Evolutionary conservation across 1,140 invertebrate genomes (phyloP).

Genomic region (Drosophila pectinifera): DNA sequence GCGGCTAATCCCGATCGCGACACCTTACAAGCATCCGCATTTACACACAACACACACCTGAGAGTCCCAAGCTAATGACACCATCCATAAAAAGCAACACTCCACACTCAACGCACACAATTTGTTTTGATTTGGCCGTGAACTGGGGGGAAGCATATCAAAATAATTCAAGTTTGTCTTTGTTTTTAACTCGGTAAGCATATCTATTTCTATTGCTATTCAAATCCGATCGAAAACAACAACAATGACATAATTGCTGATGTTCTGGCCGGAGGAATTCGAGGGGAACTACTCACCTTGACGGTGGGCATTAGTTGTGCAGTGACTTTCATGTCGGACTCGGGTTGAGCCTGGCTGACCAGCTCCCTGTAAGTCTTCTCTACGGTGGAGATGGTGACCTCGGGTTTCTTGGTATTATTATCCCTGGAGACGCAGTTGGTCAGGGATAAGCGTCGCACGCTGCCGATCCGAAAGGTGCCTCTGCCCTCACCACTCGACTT

Average conservation of each 20-base stretch:
- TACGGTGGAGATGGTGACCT: slow-evolving; percentile 24
- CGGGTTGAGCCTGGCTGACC: neutral
- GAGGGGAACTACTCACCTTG: slow-evolving; percentile 48
- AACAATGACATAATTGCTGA: slow-evolving; percentile 74
- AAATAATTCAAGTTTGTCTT: slow-evolving; percentile 53
- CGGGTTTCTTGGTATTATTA: slow-evolving; percentile 37
- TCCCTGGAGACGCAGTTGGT: slow-evolving; percentile 67
- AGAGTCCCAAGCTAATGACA: slow-evolving; percentile 70
- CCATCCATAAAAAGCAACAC: slow-evolving; percentile 19
- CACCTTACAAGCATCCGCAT: slow-evolving; percentile 66
- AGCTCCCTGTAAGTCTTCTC: slow-evolving; percentile 43
- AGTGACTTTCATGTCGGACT: slow-evolving; percentile 53
- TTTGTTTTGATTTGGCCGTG: slow-evolving; percentile 57
- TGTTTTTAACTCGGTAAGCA: slow-evolving; percentile 34
- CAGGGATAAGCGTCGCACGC: slow-evolving; percentile 70
- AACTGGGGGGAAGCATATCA: slow-evolving; percentile 56
- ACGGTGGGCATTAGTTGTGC: slow-evolving; percentile 54
- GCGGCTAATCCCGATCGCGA: slow-evolving; percentile 34
- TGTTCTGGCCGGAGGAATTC: slow-evolving; percentile 4
- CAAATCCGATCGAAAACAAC: slow-evolving; percentile 30
- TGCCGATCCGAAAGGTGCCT: slow-evolving; percentile 69
- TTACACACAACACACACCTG: slow-evolving; percentile 42
- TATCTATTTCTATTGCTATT: slow-evolving; percentile 46
- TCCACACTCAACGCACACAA: slow-evolving; percentile 3
- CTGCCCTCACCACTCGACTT: slow-evolving; percentile 56